Evolutionary conservation across 2,113 vertebrate genomes (phyloP).

Genomic region (Paradoxurus hermaphroditus): DNA sequence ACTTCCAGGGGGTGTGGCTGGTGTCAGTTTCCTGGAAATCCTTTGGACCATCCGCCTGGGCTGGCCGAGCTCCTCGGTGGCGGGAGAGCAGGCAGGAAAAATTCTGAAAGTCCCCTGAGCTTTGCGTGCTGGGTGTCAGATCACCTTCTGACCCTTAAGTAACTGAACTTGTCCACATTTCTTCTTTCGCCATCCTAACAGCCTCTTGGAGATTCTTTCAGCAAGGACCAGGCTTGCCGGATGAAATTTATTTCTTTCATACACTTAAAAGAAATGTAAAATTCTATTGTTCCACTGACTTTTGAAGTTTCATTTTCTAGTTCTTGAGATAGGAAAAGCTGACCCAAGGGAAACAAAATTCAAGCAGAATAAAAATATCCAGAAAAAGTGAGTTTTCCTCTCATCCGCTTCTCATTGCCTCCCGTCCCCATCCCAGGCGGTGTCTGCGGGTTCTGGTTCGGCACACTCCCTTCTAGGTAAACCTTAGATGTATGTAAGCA

Average conservation of each 20-base stretch:
- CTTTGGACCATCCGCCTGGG: neutral
- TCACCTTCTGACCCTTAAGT: neutral
- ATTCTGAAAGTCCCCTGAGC: neutral
- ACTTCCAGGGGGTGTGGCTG: conserved; percentile 27
- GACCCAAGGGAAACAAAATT: neutral
- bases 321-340: conserved; percentile 27
- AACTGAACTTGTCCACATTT: neutral
- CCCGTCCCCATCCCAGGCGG: neutral
- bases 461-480: neutral
- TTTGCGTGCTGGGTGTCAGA: neutral
- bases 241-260: neutral
- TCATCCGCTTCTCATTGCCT: neutral
- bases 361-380: neutral
- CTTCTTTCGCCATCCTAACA: neutral
- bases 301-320: conserved; percentile 27
- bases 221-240: neutral
- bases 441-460: fast-evolving
- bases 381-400: neutral
- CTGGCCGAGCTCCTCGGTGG: neutral
- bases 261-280: conserved; percentile 37
- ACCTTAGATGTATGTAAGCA: neutral
- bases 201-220: neutral
- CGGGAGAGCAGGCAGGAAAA: neutral
- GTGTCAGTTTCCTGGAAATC: conserved; percentile 13
- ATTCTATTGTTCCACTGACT: neutral